Percentiles rank a stretch among this genome's conserved stretches.
These are phyloP conservation scores for Xestia sexstrigata DNA, from an alignment of 2,888 invertebrate species.

Conservation along the genomic window DNA sequence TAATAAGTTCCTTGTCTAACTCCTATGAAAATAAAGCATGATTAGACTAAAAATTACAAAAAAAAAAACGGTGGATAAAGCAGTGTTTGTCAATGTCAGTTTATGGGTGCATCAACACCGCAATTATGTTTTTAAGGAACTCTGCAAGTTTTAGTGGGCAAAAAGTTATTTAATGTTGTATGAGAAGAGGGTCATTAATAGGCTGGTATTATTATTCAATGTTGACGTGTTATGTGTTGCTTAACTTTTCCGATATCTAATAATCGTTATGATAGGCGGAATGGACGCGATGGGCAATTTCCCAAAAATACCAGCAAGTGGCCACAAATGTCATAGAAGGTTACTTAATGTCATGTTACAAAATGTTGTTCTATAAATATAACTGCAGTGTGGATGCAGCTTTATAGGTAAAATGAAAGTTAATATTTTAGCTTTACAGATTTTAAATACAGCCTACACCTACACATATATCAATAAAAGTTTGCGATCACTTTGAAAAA, in stretches of 20 bases:
- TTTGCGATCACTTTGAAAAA: too few species aligned
- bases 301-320: not conserved
- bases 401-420: not conserved
- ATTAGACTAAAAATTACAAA: constrained; percentile 38
- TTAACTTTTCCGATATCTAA: not conserved
- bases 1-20: constrained; percentile 84
- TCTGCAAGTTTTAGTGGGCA: not conserved
- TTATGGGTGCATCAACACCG: not conserved
- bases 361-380: not conserved
- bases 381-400: not conserved
- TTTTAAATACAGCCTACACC: not conserved
- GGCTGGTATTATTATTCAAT: not conserved
- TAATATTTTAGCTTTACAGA: not conserved
- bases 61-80: constrained; percentile 12
- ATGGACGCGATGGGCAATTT: not conserved
- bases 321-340: not conserved
- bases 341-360: not conserved
- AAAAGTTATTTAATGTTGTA: not conserved
- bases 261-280: not conserved
- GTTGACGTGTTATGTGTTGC: not conserved
- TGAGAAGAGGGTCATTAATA: not conserved
- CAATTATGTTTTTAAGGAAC: not conserved
- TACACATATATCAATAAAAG: too few species aligned
- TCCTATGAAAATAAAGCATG: constrained; percentile 76
- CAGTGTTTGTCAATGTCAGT: not conserved